phyloP scores from a whole-genome alignment of 2,888 invertebrate genomes.

The Brachyptera putata region DNA sequence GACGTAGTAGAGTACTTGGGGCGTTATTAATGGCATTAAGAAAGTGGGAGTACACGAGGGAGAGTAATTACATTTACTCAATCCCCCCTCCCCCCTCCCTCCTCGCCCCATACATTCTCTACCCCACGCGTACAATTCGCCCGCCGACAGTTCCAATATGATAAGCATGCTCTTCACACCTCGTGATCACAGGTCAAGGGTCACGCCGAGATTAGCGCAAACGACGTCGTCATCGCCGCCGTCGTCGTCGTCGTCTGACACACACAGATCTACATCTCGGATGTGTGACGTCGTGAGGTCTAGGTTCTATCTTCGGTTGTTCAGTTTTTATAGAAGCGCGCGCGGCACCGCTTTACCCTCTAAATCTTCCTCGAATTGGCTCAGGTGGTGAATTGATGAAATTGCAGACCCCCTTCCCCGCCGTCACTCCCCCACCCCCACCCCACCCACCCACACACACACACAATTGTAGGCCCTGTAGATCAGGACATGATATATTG shows the following conservation, averaged over 20 bases:
- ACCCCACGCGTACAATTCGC: no score
- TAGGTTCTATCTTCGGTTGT: no score
- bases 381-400: constrained; percentile 8
- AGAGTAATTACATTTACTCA: constrained; percentile 1
- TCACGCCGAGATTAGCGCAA: background rate
- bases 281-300: background rate
- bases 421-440: background rate
- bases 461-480: background rate
- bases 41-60: background rate
- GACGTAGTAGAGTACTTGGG: background rate
- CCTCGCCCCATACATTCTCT: background rate
- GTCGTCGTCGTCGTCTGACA: constrained; percentile 1
- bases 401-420: background rate
- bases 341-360: no score
- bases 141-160: no score
- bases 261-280: background rate
- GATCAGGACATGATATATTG: constrained; percentile 6
- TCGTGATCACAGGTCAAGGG: background rate
- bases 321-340: no score
- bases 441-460: background rate
- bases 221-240: background rate
- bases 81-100: background rate
- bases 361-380: no score
- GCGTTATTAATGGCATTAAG: constrained; percentile 1
- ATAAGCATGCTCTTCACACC: no score